These are phyloP conservation scores for Idaea dimidiata DNA, from an alignment of 2,888 invertebrate species.

Conservation along the genomic window DNA sequence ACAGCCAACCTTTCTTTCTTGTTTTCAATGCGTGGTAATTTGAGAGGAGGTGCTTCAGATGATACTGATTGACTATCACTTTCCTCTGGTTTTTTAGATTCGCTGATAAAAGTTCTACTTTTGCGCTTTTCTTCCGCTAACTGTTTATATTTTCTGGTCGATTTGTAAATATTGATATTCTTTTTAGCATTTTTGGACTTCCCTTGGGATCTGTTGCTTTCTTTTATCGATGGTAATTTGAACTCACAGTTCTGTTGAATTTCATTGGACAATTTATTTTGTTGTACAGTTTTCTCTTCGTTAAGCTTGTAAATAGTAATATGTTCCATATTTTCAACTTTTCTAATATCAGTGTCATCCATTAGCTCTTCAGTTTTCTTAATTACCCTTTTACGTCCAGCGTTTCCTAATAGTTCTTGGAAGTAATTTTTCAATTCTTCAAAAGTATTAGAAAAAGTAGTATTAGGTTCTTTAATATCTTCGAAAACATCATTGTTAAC, in stretches of 20 bases:
- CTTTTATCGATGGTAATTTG: constrained; percentile 61
- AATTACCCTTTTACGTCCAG: constrained; percentile 33
- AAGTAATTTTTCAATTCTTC: constrained; percentile 62
- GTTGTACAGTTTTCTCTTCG: constrained; percentile 35
- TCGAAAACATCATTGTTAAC: constrained; percentile 29
- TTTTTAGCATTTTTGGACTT: constrained; percentile 40
- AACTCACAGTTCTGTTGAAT: constrained; percentile 31
- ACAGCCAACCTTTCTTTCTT: constrained; percentile 56
- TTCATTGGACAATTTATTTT: constrained; percentile 18
- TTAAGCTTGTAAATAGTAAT: constrained; percentile 64
- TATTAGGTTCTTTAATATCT: constrained; percentile 14
- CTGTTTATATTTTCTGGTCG: constrained; percentile 53
- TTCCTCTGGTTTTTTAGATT: constrained; percentile 42
- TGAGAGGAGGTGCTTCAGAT: constrained; percentile 66
- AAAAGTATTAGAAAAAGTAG: constrained; percentile 56
- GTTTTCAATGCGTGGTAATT: constrained; percentile 68
- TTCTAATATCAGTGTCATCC: constrained; percentile 36
- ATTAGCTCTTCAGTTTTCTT: constrained; percentile 28
- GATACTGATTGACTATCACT: constrained; percentile 58
- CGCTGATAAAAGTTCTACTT: constrained; percentile 60
- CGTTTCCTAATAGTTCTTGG: constrained; percentile 52
- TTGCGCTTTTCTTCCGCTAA: constrained; percentile 53
- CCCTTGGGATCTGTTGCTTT: constrained; percentile 51
- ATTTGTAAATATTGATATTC: constrained; percentile 54
- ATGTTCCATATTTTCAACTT: constrained; percentile 65